Percentiles rank a stretch among this genome's conserved stretches.
Evolutionary conservation across 2,113 vertebrate genomes (phyloP).

Genomic region (Abramis brama): DNA sequence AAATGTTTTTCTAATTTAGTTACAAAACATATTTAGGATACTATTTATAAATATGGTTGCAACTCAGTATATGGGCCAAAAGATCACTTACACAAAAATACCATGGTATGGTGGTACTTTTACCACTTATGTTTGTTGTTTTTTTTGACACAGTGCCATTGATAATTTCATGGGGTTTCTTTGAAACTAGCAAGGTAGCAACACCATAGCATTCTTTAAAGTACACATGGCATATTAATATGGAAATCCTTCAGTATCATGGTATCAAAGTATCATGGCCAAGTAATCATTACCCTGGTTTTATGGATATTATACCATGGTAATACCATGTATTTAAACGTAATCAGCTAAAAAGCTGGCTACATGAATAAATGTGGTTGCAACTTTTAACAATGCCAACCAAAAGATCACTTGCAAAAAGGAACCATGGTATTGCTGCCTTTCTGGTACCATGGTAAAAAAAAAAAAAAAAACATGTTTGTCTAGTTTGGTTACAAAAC

Average conservation of each 20-base stretch:
- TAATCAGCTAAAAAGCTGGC: neutral
- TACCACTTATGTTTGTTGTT: too few relatives aligned
- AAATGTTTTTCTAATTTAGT: slow-evolving; percentile 12
- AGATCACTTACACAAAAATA: too few relatives aligned
- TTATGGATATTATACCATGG: neutral
- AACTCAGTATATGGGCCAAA: neutral
- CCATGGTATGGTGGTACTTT: too few relatives aligned
- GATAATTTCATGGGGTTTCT: too few relatives aligned
- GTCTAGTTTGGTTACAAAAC: slow-evolving; percentile 16
- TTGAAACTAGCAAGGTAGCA: too few relatives aligned
- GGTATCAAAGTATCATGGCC: too few relatives aligned
- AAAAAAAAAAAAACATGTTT: neutral
- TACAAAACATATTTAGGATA: neutral
- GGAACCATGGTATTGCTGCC: neutral
- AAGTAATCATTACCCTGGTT: too few relatives aligned
- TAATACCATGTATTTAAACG: neutral
- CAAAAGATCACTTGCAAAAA: neutral
- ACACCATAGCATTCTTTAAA: too few relatives aligned
- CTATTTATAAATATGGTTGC: neutral
- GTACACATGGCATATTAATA: too few relatives aligned
- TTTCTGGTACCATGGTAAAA: neutral
- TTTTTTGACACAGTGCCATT: neutral
- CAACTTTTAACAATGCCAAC: neutral
- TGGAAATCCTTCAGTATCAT: too few relatives aligned
- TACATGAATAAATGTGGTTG: neutral